phyloP scores from a whole-genome alignment of 2,888 invertebrate species.

The Polyommatus iphigenia region DNA sequence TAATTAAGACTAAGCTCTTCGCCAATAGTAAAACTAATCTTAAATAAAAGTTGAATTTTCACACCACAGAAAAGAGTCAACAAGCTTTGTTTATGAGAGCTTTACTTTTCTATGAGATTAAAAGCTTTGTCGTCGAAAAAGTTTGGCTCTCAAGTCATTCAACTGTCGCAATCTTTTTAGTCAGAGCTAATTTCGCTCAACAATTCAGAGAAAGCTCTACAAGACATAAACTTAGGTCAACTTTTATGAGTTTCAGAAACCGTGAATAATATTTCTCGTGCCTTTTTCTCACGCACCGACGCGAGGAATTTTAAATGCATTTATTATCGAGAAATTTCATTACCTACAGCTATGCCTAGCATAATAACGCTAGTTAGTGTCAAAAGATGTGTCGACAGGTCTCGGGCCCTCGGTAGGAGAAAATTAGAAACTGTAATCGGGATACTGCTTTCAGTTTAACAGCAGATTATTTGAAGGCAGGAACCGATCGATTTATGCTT shows the following conservation, averaged over 20 bases:
- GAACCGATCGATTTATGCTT: conserved; percentile 59
- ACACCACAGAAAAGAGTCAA: not conserved
- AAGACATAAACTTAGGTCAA: not conserved
- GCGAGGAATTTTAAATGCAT: conserved; percentile 32
- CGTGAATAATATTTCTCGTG: not conserved
- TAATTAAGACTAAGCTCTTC: not conserved
- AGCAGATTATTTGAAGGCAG: conserved; percentile 57
- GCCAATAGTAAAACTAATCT: not conserved
- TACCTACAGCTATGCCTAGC: conserved; percentile 29
- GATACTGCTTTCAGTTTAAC: conserved; percentile 62
- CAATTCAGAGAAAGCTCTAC: conserved; percentile 1
- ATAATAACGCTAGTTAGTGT: conserved; percentile 42
- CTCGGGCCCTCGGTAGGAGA: conserved; percentile 45
- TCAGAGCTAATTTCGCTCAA: not conserved
- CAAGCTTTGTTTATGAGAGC: not conserved
- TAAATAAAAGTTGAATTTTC: not conserved
- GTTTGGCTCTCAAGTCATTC: not conserved
- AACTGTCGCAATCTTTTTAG: not conserved
- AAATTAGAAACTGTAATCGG: conserved; percentile 64
- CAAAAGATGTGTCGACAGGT: conserved; percentile 46
- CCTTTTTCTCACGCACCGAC: conserved; percentile 26
- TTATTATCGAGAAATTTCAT: conserved; percentile 32
- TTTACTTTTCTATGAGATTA: not conserved
- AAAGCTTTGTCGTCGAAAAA: not conserved
- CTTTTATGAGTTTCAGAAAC: not conserved